A percentile compares a stretch with the other conserved stretches of the same genome.
phyloP scores from a whole-genome alignment of 2,888 invertebrate genomes.

The Andrena minutula region DNA sequence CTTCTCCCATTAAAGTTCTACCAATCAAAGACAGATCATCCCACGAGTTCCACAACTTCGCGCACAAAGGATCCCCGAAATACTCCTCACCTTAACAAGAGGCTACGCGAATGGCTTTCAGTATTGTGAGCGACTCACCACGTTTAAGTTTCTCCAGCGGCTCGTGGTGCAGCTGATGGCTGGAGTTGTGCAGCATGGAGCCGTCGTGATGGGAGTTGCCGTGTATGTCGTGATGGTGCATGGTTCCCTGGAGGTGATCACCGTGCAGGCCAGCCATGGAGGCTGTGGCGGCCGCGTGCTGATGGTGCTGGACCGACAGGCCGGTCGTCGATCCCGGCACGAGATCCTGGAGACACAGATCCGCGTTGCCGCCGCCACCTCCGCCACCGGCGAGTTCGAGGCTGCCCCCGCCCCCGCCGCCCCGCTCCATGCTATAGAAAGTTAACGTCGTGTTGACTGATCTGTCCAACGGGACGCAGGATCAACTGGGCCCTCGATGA shows the following conservation, averaged over 20 bases:
- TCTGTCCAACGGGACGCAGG: constrained; percentile 73
- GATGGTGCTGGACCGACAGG: constrained; percentile 85
- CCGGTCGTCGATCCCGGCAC: constrained; percentile 87
- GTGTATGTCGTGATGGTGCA: constrained; percentile 83
- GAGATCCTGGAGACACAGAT: constrained; percentile 91
- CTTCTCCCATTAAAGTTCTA: too few species aligned
- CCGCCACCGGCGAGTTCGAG: constrained; percentile 83
- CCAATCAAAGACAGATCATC: too few species aligned
- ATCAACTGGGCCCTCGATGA: constrained; percentile 78
- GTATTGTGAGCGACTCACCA: constrained; percentile 87
- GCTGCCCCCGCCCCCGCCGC: constrained; percentile 84
- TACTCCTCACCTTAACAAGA: not conserved
- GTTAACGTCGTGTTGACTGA: constrained; percentile 86
- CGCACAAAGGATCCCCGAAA: too few species aligned
- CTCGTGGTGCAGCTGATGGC: constrained; percentile 89
- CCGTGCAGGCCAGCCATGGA: constrained; percentile 86
- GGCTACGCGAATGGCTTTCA: not conserved
- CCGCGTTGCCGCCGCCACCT: constrained; percentile 85
- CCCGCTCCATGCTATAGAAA: constrained; percentile 84
- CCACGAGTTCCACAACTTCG: too few species aligned
- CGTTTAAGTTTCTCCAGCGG: constrained; percentile 92
- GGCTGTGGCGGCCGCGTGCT: constrained; percentile 85
- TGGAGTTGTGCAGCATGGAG: constrained; percentile 87
- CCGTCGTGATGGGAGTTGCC: constrained; percentile 85
- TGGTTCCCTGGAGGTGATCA: constrained; percentile 84